phyloP scores from a whole-genome alignment of 2,888 invertebrate species.

The Plebejus melissa region DNA sequence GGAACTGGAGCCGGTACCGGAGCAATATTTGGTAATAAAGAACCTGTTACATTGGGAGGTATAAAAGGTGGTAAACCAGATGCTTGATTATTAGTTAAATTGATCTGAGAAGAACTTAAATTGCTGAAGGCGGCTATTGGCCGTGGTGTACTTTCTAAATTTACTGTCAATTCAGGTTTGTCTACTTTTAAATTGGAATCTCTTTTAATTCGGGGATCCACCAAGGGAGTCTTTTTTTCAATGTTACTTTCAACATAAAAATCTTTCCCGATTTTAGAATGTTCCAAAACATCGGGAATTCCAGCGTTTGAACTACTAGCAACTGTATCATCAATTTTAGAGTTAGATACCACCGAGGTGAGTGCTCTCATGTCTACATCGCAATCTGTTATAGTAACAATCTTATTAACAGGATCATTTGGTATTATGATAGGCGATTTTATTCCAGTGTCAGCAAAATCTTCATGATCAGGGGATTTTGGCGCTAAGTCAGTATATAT shows the following conservation, averaged over 20 bases:
- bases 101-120: background rate
- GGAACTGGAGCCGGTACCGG: slow-evolving; percentile 8
- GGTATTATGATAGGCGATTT: slow-evolving; percentile 65
- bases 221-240: slow-evolving; percentile 24
- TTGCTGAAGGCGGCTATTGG: slow-evolving; percentile 33
- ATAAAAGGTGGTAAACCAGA: background rate
- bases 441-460: slow-evolving; percentile 42
- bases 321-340: background rate
- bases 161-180: slow-evolving; percentile 42
- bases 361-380: slow-evolving; percentile 66
- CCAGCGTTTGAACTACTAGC: background rate
- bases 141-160: slow-evolving; percentile 43
- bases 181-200: slow-evolving; percentile 44
- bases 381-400: slow-evolving; percentile 41
- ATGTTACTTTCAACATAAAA: slow-evolving; percentile 29
- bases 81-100: slow-evolving; percentile 3
- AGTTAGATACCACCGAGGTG: slow-evolving; percentile 34
- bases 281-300: slow-evolving; percentile 12
- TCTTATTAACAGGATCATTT: slow-evolving; percentile 54
- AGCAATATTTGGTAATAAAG: background rate
- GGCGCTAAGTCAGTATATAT: slow-evolving; percentile 58
- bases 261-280: slow-evolving; percentile 27
- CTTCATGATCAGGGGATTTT: slow-evolving; percentile 62
- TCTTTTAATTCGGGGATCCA: slow-evolving; percentile 56
- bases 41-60: background rate